These are phyloP conservation scores for Crocallis elinguaria DNA, from an alignment of 2,888 invertebrate species.

Conservation along the genomic window DNA sequence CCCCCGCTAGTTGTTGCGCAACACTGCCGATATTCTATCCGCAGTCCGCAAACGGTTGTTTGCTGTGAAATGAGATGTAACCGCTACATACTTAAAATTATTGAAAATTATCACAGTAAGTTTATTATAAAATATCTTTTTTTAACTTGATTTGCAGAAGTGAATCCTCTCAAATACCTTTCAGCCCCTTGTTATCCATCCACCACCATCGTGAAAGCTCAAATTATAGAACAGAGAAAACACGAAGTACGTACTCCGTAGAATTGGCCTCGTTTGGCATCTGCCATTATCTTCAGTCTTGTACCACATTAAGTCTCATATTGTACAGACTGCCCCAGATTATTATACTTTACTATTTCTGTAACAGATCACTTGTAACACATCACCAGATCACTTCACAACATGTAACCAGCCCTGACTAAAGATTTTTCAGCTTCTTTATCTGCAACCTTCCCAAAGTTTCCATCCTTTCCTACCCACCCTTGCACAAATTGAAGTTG, in stretches of 20 bases:
- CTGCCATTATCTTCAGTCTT: too few relatives aligned
- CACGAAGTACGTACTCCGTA: too few relatives aligned
- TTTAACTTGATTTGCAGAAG: too few relatives aligned
- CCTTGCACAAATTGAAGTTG: conserved; percentile 11
- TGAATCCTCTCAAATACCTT: too few relatives aligned
- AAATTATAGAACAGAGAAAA: too few relatives aligned
- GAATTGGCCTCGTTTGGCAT: too few relatives aligned
- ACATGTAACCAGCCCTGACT: background rate
- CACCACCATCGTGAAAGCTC: too few relatives aligned
- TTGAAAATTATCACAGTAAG: too few relatives aligned
- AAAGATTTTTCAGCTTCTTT: background rate
- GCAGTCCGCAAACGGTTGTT: conserved; percentile 8
- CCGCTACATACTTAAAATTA: background rate
- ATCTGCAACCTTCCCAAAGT: background rate
- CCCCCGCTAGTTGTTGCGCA: conserved; percentile 12
- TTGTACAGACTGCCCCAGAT: too few relatives aligned
- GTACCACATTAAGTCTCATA: too few relatives aligned
- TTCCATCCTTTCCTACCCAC: background rate
- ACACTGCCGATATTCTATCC: conserved; percentile 12
- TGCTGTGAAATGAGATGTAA: background rate
- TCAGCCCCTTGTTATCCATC: too few relatives aligned
- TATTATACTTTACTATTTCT: background rate
- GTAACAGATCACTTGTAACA: background rate
- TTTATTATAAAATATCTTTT: too few relatives aligned
- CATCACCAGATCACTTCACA: background rate